These are phyloP conservation scores for Coluber constrictor DNA, from an alignment of 2,797 vertebrate species.

Conservation along the genomic window DNA sequence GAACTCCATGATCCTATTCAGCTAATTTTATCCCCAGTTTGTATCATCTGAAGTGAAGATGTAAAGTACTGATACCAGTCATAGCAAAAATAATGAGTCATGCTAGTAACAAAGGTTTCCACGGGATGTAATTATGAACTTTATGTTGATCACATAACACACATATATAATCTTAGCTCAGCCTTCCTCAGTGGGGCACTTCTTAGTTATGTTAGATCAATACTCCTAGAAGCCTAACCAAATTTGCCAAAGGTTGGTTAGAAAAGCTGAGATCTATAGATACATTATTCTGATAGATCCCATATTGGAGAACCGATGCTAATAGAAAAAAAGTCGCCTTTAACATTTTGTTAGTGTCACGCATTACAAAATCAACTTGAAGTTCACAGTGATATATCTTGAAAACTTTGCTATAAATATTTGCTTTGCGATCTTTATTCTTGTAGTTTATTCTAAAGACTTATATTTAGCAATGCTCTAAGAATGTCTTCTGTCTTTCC, in stretches of 20 bases:
- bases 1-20: neutral
- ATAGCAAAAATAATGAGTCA: neutral
- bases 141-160: neutral
- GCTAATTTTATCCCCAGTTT: neutral
- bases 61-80: neutral
- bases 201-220: neutral
- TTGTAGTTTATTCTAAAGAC: neutral
- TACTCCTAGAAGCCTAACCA: neutral
- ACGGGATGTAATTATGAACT: neutral
- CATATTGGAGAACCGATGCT: neutral
- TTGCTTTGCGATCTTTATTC: neutral
- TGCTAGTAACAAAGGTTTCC: neutral
- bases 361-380: neutral
- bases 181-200: neutral
- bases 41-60: neutral
- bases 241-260: neutral
- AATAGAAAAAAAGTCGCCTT: neutral
- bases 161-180: neutral
- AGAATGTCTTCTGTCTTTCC: neutral
- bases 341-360: neutral
- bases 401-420: neutral
- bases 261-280: neutral
- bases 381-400: neutral
- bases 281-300: neutral
- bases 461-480: conserved; percentile 9